Base-by-base conservation (phyloP, 2,797 vertebrate genomes). In the Galaxias olidus region DNA sequence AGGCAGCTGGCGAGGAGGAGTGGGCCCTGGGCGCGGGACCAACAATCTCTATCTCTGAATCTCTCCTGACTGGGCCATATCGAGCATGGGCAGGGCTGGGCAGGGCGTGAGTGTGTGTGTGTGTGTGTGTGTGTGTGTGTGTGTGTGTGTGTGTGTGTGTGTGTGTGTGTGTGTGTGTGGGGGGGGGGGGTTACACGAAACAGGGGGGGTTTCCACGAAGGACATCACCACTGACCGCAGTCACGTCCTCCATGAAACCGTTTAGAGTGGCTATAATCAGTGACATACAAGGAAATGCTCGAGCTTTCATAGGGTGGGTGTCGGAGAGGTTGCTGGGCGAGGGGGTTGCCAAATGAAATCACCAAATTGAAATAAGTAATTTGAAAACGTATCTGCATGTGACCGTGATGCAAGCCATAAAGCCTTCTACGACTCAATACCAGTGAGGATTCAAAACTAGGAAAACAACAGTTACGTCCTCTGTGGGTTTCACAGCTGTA, bases 121-220 rank as follows among this genome's bases (percentile, higher is more conserved):
- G n/a, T n/a, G n/a, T n/a, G n/a, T n/a, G n/a, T n/a, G n/a, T n/a
- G n/a, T n/a, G n/a, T n/a, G n/a, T n/a, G n/a, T n/a, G n/a, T n/a
- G n/a, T n/a, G n/a, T n/a, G n/a, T n/a, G n/a, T n/a, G n/a, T n/a
- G n/a, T n/a, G n/a, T n/a, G n/a, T n/a, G n/a, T n/a, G n/a, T n/a
- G n/a, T n/a, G n/a, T n/a, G n/a, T n/a, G n/a, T n/a, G n/a, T n/a
- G n/a, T n/a, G n/a, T n/a, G 72, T 72, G 44, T 46, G 61, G 58
- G 50, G 62, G 68, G 59, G 12, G 15, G 19, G 49, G 15, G 20
- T 41, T 20, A 9, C 14, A 43, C 19, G 47, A 12, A 59, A 69
- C 54, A 46, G 81, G 80, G 83, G 88, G 83, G 86, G 79, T 86
- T 81, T 84, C 87, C 77, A 88, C 90, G 89, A 91, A 90, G 79